Base-by-base conservation (phyloP, 1,140 invertebrate genomes). In the Melanaphis sacchari region DNA sequence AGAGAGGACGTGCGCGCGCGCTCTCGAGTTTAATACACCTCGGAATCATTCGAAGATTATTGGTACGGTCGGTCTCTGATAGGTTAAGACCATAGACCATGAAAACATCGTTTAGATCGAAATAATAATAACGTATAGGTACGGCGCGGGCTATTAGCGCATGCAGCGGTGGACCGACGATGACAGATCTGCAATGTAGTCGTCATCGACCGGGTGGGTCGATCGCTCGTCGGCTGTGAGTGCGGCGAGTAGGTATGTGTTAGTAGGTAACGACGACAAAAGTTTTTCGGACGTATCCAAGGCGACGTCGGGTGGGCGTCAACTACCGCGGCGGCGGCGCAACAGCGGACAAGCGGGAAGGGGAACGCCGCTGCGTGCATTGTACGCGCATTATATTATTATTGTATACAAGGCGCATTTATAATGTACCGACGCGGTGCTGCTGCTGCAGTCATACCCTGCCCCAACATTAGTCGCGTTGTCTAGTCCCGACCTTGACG, bases 401-500 rank as follows among this genome's bases (percentile, higher is more conserved):
- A 40, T 46, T 41, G 87, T 49, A 22, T 40, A 88, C 87, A 91
- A 91, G 66, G 66, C 76, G n/a, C 40, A 43, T 76, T n/a, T 76
- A 76, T 76, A 76, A 76, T n/a, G 31, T 76, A 76, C 59, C n/a
- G 31, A 15, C 59, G 59, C 15, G 59, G 59, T 76, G 59, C 59
- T 76, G 59, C 59, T 59, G 26, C 59, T 24, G 90, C n/a, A 40
- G n/a, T 49, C 81, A 92, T 84, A 92, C 76, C 91, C 91, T 92
- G 46, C 91, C 91, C 11, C 91, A 92, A 92, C 81, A 84, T 52
- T 40, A 46, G 76, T 52, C 21, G 46, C 76, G 81, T 93, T 93
- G 91, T 84, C 91, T 84, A 93, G 91, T 81, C 91, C 24, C 46
- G 81, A 93, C 91, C 91, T 93, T 84, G 81, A 52, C 91, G 46